Percentiles rank a stretch among this genome's conserved stretches.
Conservation (phyloP, 2,113 vertebrate genomes). For the Tragelaphus scriptus region DNA sequence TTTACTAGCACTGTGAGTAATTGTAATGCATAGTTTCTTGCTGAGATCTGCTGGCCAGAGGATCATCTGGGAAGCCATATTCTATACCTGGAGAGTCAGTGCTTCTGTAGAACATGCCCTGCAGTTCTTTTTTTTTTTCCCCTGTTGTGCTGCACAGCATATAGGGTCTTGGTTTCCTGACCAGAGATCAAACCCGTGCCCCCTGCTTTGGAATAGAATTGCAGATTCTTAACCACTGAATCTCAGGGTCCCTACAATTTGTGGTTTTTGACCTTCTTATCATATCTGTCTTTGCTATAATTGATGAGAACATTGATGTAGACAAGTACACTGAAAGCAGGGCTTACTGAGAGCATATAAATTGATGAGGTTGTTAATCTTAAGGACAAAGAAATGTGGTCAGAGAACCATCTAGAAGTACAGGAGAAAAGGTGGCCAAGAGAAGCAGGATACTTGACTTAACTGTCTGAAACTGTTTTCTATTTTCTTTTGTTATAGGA, state of each 20-base stretch:
- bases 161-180: neutral
- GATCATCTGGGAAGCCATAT: neutral
- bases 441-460: neutral
- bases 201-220: neutral
- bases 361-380: neutral
- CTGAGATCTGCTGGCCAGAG: neutral
- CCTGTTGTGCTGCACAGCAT: neutral
- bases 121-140: neutral
- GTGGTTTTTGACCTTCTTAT: neutral
- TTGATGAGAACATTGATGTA: neutral
- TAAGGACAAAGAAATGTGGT: neutral
- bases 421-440: neutral
- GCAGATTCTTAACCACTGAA: neutral
- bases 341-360: neutral
- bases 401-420: neutral
- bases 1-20: neutral
- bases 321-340: neutral
- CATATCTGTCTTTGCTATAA: neutral
- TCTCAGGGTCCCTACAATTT: neutral
- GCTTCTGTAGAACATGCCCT: neutral
- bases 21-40: neutral
- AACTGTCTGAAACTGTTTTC: neutral
- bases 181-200: neutral
- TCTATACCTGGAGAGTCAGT: neutral
- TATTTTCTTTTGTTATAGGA: constrained; percentile 53